Percentiles rank a stretch among this genome's conserved stretches.
phyloP scores from a whole-genome alignment of 1,140 invertebrate species.

The Micrasema minimum region DNA sequence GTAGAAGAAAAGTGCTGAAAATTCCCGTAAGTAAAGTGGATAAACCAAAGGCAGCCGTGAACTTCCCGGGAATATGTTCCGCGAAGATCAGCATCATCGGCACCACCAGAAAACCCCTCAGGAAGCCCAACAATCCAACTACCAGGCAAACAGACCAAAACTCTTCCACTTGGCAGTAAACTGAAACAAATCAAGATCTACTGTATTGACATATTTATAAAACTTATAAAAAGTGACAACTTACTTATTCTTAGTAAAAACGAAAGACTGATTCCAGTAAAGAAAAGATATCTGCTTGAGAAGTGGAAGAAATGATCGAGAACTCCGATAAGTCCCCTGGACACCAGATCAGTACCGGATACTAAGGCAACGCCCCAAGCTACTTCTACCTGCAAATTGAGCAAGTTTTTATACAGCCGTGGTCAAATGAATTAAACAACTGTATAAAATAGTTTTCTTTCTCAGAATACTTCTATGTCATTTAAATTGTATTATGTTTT shows the following conservation, averaged over 20 bases:
- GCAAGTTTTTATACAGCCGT: neutral
- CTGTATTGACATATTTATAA: neutral
- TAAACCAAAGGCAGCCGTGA: conserved; percentile 17
- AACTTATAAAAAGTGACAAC: neutral
- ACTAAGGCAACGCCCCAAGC: conserved; percentile 61
- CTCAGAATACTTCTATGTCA: too few relatives aligned
- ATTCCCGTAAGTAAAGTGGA: conserved; percentile 1
- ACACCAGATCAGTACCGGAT: conserved; percentile 60
- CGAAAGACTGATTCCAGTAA: conserved; percentile 4
- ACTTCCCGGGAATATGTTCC: conserved; percentile 17
- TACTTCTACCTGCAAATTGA: conserved; percentile 58
- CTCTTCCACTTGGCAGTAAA: conserved; percentile 8
- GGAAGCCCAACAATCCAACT: neutral
- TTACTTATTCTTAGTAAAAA: conserved; percentile 20
- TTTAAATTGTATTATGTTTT: conserved; percentile 11
- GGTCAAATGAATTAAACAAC: neutral
- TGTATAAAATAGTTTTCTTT: neutral
- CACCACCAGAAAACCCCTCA: conserved; percentile 3
- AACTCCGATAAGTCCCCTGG: conserved; percentile 58
- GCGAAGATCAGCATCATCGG: conserved; percentile 23
- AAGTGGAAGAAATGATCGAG: conserved; percentile 60
- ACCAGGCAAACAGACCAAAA: conserved; percentile 11
- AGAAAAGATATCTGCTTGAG: conserved; percentile 38
- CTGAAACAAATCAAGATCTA: conserved; percentile 21
- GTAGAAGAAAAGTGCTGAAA: neutral